These are phyloP conservation scores for Nudaria mundana DNA, from an alignment of 2,888 invertebrate species.

Conservation along the genomic window DNA sequence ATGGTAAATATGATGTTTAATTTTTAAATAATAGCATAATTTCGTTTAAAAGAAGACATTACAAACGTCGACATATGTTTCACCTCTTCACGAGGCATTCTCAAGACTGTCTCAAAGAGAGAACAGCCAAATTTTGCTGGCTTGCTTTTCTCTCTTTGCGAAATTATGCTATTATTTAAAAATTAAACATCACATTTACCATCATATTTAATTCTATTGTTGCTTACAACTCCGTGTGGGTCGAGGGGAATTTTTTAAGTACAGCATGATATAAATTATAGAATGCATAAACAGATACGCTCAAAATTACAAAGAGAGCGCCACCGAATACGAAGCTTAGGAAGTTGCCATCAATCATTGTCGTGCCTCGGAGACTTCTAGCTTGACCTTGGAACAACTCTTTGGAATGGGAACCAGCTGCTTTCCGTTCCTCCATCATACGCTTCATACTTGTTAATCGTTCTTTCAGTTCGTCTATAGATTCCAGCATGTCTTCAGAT, in stretches of 20 bases:
- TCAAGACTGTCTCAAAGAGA: no score
- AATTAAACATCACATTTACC: no score
- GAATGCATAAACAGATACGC: slow-evolving; percentile 92
- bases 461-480: slow-evolving; percentile 90
- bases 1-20: no score
- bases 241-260: slow-evolving; percentile 90
- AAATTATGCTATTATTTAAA: no score
- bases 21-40: no score
- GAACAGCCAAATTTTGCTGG: no score
- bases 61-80: no score
- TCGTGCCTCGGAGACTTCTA: slow-evolving; percentile 73
- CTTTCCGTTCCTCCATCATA: slow-evolving; percentile 88
- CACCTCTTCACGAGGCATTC: no score
- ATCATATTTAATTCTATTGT: slow-evolving; percentile 22
- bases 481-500: slow-evolving; percentile 81
- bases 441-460: slow-evolving; percentile 90
- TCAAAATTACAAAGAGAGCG: slow-evolving; percentile 88
- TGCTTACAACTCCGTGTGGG: slow-evolving; percentile 88
- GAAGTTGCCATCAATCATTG: slow-evolving; percentile 91
- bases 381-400: slow-evolving; percentile 74
- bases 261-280: slow-evolving; percentile 85
- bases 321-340: slow-evolving; percentile 91
- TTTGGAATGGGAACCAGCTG: slow-evolving; percentile 68
- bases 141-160: no score
- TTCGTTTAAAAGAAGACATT: no score